These are phyloP conservation scores for Disparrhopalites patrizii DNA, from an alignment of 2,888 invertebrate genomes.

Conservation along the genomic window DNA sequence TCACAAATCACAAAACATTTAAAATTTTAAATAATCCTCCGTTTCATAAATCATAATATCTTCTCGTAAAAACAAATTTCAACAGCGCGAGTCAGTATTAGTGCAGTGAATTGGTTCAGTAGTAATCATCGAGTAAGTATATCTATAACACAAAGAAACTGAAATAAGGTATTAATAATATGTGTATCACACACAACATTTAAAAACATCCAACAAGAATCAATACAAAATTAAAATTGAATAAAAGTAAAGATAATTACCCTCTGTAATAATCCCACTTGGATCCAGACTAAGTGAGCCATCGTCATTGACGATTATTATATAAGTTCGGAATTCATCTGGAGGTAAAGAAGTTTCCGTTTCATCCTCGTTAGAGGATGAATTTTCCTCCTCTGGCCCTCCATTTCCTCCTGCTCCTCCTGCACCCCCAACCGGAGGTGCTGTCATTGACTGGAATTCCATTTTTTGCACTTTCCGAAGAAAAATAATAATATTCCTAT, in stretches of 20 bases:
- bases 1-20: no score
- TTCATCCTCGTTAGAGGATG: constrained; percentile 7
- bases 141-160: neutral
- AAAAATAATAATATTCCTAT: no score
- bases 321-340: constrained; percentile 30
- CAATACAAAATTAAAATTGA: no score
- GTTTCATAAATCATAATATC: no score
- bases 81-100: no score
- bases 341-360: neutral
- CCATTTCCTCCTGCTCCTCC: neutral
- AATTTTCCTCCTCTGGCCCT: neutral
- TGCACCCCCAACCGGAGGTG: neutral
- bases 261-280: constrained; percentile 30
- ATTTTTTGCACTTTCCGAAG: no score
- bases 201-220: neutral
- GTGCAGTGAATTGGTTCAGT: no score
- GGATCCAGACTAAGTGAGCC: constrained; percentile 77
- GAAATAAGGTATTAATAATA: neutral
- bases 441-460: neutral
- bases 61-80: no score
- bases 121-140: neutral
- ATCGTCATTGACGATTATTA: constrained; percentile 82
- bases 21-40: no score
- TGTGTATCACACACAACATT: neutral
- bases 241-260: no score